A percentile compares a stretch with the other conserved stretches of the same genome.
Conservation (phyloP, 2,888 invertebrate species). For the Incurvaria masculella region DNA sequence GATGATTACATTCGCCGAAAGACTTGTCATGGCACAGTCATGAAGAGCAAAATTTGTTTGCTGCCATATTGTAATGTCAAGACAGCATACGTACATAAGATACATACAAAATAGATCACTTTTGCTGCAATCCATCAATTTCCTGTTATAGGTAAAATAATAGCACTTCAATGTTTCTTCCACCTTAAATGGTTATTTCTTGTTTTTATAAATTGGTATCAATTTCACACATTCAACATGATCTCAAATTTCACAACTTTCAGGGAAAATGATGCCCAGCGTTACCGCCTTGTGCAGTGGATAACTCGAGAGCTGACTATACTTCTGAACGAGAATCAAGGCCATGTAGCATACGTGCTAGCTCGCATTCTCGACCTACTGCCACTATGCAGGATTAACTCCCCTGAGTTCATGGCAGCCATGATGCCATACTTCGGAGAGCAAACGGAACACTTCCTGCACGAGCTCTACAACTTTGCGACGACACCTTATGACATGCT, state of each 20-base stretch:
- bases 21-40: no score
- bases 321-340: conserved; percentile 62
- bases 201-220: neutral
- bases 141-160: conserved; percentile 3
- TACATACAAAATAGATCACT: neutral
- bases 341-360: conserved; percentile 64
- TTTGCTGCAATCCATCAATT: conserved; percentile 2
- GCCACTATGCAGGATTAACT: conserved; percentile 62
- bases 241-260: conserved; percentile 26
- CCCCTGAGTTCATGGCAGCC: conserved; percentile 66
- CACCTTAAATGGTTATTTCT: conserved; percentile 3
- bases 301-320: conserved; percentile 81
- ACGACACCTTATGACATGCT: conserved; percentile 83
- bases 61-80: no score
- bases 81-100: neutral
- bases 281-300: conserved; percentile 84
- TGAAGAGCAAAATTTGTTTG: no score
- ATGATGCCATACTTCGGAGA: conserved; percentile 66
- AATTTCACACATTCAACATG: neutral
- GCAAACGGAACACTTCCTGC: conserved; percentile 82
- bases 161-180: conserved; percentile 5
- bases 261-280: conserved; percentile 75
- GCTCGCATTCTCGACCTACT: conserved; percentile 68
- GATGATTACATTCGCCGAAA: no score
- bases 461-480: conserved; percentile 85